Conservation (phyloP, 1,140 invertebrate species). For the Caenorhabditis remanei region DNA sequence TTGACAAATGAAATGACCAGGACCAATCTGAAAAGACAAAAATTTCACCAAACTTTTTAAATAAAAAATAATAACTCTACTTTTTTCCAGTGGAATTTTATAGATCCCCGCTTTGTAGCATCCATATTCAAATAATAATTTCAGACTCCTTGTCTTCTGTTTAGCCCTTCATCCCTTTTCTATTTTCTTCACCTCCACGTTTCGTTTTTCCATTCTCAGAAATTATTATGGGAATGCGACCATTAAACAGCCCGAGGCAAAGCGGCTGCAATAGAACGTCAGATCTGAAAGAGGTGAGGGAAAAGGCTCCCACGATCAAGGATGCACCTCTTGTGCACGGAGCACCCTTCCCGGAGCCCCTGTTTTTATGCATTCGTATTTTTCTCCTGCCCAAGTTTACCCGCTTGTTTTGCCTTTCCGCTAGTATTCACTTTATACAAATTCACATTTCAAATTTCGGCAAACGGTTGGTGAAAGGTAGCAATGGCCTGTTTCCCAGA, state of each 20-base stretch:
- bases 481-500: conserved; percentile 36
- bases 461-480: conserved; percentile 1
- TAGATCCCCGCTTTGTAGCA: too few relatives aligned
- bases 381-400: conserved; percentile 26
- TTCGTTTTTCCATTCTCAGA: neutral
- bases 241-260: conserved; percentile 4
- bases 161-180: neutral
- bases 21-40: neutral
- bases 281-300: conserved; percentile 11
- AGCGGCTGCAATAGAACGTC: neutral
- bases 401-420: neutral
- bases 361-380: conserved; percentile 47
- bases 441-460: neutral
- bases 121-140: too few relatives aligned
- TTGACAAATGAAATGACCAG: neutral
- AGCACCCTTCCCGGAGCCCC: neutral
- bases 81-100: too few relatives aligned
- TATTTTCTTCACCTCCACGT: neutral
- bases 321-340: conserved; percentile 21
- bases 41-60: too few relatives aligned
- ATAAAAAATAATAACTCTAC: too few relatives aligned
- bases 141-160: neutral
- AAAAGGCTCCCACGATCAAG: conserved; percentile 53
- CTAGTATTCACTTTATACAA: conserved; percentile 1
- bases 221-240: conserved; percentile 21